Evolutionary conservation across 2,888 invertebrate genomes (phyloP).

Genomic region (Hemistola chrysoprasaria): DNA sequence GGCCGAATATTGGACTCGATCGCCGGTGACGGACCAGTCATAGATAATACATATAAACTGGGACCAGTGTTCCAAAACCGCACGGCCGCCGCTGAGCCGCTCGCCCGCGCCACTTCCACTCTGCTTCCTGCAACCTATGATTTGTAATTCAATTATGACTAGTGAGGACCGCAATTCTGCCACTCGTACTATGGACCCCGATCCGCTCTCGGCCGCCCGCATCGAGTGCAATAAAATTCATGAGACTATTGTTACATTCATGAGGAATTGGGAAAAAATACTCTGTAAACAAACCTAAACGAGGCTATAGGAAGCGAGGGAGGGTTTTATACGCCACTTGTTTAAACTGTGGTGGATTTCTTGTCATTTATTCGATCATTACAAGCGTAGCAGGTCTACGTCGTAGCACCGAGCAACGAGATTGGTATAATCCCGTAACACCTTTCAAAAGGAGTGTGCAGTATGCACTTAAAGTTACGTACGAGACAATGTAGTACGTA

Average conservation of each 20-base stretch:
- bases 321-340: constrained; percentile 12
- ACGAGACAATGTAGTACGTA: no score
- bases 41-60: no score
- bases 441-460: no score
- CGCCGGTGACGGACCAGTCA: constrained; percentile 37
- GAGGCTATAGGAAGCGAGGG: constrained; percentile 21
- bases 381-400: constrained; percentile 14
- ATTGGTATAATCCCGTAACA: background rate
- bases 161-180: constrained; percentile 36
- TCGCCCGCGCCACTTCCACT: constrained; percentile 7
- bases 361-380: constrained; percentile 2
- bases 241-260: constrained; percentile 54
- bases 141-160: constrained; percentile 54
- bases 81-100: constrained; percentile 18
- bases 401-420: constrained; percentile 21
- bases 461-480: no score
- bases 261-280: constrained; percentile 41
- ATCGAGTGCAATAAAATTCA: constrained; percentile 51
- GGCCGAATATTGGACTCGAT: constrained; percentile 45
- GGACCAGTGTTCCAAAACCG: constrained; percentile 34
- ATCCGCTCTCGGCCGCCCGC: constrained; percentile 26
- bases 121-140: constrained; percentile 12
- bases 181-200: constrained; percentile 27
- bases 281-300: constrained; percentile 32
- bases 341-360: background rate